Evolutionary conservation across 2,888 invertebrate genomes (phyloP), one percentile per base, ranked within the genome.

Genomic region (Amaurobius ferox): DNA sequence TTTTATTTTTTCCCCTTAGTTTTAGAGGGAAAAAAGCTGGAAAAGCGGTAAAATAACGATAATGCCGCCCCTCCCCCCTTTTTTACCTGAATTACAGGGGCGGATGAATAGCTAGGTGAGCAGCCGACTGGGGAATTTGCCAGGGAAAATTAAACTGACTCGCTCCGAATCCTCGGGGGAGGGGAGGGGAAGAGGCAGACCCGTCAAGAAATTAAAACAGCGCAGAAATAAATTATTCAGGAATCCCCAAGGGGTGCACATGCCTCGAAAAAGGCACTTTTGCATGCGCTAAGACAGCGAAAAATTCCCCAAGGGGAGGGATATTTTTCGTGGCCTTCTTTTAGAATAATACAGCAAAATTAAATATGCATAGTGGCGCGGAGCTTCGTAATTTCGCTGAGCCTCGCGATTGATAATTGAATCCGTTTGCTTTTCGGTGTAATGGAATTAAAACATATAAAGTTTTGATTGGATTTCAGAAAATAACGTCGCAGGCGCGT

Each of bases 161-260:
- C 76, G 71, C 76, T 64, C 11, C 32, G 74, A 71, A 64, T 7
- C 23, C 30, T n/a, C 28, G 5, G 13, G 29, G 29, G 29, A 29
- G 30, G n/a, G 61, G 68, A 55, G 70, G 74, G 68, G 64, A 66
- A 70, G 72, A 40, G 55, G 62, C 81, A 70, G 83, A 71, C 83
- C 77, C 77, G 64, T 83, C 83, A 83, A 83, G 83, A 83, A 83
- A 83, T 83, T 83, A 83, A 83, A 83, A 83, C 83, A 64, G 71
- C 70, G 77, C 74, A 80, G 76, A 83, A 83, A 83, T 83, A 83
- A 83, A 83, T 83, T 83, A 83, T 83, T 83, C 83, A 83, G 32
- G 70, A 23, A 39, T 64, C 40, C 48, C 30, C 71, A 71, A 16
- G 35, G 64, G 44, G 64, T 26, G 23, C 28, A 13, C 30, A 19